phyloP scores from a whole-genome alignment of 2,888 invertebrate species.

The Galeopsomyia nigrocyanea region DNA sequence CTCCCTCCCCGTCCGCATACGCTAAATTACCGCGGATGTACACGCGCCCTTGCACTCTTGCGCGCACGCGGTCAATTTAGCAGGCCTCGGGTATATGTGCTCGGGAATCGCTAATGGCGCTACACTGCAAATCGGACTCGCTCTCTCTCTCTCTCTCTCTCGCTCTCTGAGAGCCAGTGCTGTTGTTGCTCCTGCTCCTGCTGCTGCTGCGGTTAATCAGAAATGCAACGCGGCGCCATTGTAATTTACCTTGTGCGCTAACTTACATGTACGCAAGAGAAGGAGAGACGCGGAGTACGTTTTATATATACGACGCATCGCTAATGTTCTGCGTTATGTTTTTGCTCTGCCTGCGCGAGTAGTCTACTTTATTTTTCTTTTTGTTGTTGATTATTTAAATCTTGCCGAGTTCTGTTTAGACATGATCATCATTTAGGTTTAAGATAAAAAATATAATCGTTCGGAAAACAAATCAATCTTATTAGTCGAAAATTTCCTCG shows the following conservation, averaged over 20 bases:
- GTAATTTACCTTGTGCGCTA: constrained; percentile 34
- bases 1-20: constrained; percentile 11
- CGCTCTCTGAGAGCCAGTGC: not conserved
- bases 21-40: constrained; percentile 41
- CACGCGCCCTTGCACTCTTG: not conserved
- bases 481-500: too few relatives aligned
- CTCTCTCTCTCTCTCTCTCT: too few relatives aligned
- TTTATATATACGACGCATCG: constrained; percentile 5
- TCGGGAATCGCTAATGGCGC: constrained; percentile 39
- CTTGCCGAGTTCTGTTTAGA: too few relatives aligned
- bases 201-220: constrained; percentile 18
- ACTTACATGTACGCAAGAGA: not conserved
- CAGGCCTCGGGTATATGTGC: not conserved
- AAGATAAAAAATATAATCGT: too few relatives aligned
- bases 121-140: constrained; percentile 30
- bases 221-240: constrained; percentile 21
- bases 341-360: not conserved
- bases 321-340: not conserved
- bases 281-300: not conserved
- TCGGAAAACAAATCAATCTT: too few relatives aligned
- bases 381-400: too few relatives aligned
- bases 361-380: constrained; percentile 9
- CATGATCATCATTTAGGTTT: too few relatives aligned
- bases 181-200: not conserved
- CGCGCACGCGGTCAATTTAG: constrained; percentile 34